Base-by-base conservation (phyloP, 2,113 vertebrate genomes). In the Poeciliopsis occidentalis region DNA sequence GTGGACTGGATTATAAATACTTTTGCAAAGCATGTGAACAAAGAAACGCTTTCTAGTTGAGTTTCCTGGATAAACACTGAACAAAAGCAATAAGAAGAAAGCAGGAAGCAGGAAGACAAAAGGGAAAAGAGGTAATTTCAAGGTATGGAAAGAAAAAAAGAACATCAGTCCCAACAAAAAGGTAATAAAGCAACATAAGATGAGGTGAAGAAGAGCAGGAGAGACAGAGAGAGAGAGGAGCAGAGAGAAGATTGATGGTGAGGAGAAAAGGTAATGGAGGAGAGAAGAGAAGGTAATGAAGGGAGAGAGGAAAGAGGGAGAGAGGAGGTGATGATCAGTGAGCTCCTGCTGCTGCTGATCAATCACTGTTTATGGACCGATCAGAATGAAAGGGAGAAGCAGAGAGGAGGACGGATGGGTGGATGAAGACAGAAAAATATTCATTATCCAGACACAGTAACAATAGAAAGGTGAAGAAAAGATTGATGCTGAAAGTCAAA, bases 301-400 rank as follows among this genome's bases (percentile, higher is more conserved):
- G 85, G 81, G 81, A 75, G 26, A 80, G 80, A 72, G 32, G 34
- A 71, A 71, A 76, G 57, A 51, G 67, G 64, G 30, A 75, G 34
- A 70, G 73, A 79, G 62, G 85, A 81, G 84, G 81, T 79, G 61
- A 71, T 76, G 78, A 86, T 77, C 54, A 6, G 71, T 81, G 86
- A 84, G 75, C 75, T 65, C 76, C 81, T 32, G 79, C 81, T 60
- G 60, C 73, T 3, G 32, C 69, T 84, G 81, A 91, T 88, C 89
- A 83, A 88, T 89, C 89, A 88, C 81, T 86, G 80, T 89, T 89
- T 91, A 88, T 89, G 80, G 82, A 85, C 68, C 37, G 67, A 79
- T 80, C 75, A 41, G 57, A 71, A 57, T 65, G 68, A 60, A 66
- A 60, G 62, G 60, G 7, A 69, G 73, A 75, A 37, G 54, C 7